Conservation (phyloP, 2,113 vertebrate genomes). For the Dipodomys merriami region DNA sequence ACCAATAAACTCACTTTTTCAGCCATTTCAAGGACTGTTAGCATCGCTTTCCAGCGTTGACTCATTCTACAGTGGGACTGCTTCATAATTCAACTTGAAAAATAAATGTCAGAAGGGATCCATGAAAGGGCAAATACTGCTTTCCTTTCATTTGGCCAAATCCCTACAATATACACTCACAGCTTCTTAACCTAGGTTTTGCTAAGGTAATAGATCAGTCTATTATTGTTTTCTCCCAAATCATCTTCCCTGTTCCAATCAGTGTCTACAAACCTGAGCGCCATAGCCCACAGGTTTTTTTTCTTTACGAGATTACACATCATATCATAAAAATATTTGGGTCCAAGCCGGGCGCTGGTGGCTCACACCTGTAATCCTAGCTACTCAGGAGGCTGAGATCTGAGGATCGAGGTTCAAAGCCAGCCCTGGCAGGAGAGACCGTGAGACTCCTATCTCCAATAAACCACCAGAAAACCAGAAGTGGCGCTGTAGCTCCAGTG, state of each 20-base stretch:
- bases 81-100: not conserved
- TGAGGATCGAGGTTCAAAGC: no score
- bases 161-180: not conserved
- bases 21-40: not conserved
- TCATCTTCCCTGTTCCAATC: not conserved
- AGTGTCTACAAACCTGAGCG: not conserved
- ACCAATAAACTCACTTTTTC: slow-evolving; percentile 5
- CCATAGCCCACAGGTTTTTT: not conserved
- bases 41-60: not conserved
- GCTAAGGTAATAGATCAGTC: not conserved
- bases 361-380: no score
- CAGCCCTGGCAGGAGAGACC: no score
- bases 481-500: no score
- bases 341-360: no score
- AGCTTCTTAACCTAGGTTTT: not conserved
- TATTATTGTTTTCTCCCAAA: not conserved
- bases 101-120: slow-evolving; percentile 46
- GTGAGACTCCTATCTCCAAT: no score
- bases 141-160: not conserved
- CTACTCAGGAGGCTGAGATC: no score
- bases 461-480: no score
- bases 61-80: not conserved
- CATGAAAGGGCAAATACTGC: not conserved
- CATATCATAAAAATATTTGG: not conserved
- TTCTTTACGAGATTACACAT: not conserved